Base-by-base conservation (phyloP, 2,797 vertebrate genomes). In the Enteromius argenteus region DNA sequence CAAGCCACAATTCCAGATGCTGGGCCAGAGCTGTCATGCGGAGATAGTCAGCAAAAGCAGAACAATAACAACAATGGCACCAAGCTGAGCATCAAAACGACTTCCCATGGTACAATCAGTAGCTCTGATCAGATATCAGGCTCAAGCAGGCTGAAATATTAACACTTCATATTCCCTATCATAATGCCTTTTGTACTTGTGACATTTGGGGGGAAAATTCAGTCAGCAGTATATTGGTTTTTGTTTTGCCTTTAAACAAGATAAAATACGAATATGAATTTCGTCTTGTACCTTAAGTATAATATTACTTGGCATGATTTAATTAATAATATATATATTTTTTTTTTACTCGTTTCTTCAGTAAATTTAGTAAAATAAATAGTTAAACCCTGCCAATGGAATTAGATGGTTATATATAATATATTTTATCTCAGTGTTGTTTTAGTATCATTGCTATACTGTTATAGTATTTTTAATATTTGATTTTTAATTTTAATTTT, bases 101-200 rank as follows among this genome's bases (percentile, higher is more conserved):
- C 23, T 72, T 49, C 27, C 44, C 69, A 30, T 73, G 71, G 51
- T 51, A 19, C 71, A 73, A 13, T 73, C 27, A 21, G 27, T 51
- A 19, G 27, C 71, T 32, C 44, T 73, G 69, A 49, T 73, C 69
- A 72, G 42, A 72, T 72, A 30, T 72, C 42, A 19, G 44, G 15
- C 17, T 49, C 69, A 72, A 72, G 69, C 27, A 30, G 44, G 23
- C 69, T 72, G 3, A 49, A 49, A 71, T 71, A 71, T 71, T 71
- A 71, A 27, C 42, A 46, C 42, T 27, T n/a, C n/a, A 72, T 30
- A 72, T 72, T 30, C 8, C 69, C 2, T 8, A 46, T 72, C 23
- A 49, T 30, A 30, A 72, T 30, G 69, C 42, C 7, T 46, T 15
- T 30, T 72, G 42, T 72, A 46, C 8, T 30, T 72, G 17, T 46